phyloP scores from a whole-genome alignment of 2,797 vertebrate genomes.

The Clarias pachynema region DNA sequence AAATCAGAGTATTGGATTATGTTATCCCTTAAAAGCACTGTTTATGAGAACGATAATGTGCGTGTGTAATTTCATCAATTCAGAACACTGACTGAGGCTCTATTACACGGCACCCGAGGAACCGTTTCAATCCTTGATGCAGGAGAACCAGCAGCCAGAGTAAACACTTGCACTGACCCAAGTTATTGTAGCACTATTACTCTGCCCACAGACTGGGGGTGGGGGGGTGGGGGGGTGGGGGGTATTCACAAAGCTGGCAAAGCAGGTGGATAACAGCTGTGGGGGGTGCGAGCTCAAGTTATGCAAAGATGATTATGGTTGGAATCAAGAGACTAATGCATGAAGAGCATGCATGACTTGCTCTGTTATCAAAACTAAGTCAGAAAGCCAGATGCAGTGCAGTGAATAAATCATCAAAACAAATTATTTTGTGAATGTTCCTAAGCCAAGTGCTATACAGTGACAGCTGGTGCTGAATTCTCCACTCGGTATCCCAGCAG shows the following conservation, averaged over 20 bases:
- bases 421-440: conserved; percentile 53
- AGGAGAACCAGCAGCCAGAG: conserved; percentile 56
- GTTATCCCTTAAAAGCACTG: background rate
- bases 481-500: conserved; percentile 33
- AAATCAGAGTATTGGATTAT: conserved; percentile 46
- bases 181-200: conserved; percentile 61
- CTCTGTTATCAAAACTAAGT: conserved; percentile 29
- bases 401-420: conserved; percentile 54
- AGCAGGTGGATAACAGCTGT: conserved; percentile 49
- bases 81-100: conserved; percentile 60
- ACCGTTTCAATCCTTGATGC: conserved; percentile 57
- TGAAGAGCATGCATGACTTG: conserved; percentile 4
- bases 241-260: conserved; percentile 42
- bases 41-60: conserved; percentile 19
- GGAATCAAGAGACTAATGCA: background rate
- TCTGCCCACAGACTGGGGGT: conserved; percentile 57
- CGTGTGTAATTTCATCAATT: conserved; percentile 65
- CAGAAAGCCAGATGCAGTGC: background rate
- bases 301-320: conserved; percentile 32
- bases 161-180: conserved; percentile 60
- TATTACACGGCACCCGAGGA: conserved; percentile 60
- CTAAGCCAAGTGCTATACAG: conserved; percentile 54
- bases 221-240: background rate
- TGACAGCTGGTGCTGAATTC: conserved; percentile 60
- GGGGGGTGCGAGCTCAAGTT: conserved; percentile 19